phyloP scores from a whole-genome alignment of 1,140 invertebrate species.

The Pogonognathellus flavescens region DNA sequence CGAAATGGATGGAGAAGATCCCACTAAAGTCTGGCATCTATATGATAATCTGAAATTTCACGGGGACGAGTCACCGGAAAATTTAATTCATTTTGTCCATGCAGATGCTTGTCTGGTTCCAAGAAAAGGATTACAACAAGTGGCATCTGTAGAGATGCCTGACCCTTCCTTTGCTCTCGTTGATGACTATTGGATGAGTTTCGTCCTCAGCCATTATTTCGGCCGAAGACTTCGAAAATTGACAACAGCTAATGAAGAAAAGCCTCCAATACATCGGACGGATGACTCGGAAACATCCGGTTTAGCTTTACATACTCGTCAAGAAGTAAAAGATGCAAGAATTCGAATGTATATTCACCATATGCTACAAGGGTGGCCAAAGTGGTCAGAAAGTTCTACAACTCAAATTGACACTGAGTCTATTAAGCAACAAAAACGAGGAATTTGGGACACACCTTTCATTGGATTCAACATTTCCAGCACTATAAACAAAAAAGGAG shows the following conservation, averaged over 20 bases:
- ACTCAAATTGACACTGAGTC: not conserved
- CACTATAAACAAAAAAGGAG: constrained; percentile 1
- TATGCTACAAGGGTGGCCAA: constrained; percentile 61
- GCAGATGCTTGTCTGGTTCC: constrained; percentile 60
- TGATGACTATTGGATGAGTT: constrained; percentile 63
- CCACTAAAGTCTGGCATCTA: constrained; percentile 37
- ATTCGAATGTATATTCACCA: constrained; percentile 59
- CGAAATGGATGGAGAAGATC: constrained; percentile 22
- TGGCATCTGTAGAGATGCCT: constrained; percentile 48
- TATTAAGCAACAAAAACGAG: not conserved
- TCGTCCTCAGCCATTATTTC: constrained; percentile 55
- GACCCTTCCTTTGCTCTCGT: constrained; percentile 56
- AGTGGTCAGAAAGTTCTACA: not conserved
- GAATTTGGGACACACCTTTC: constrained; percentile 38
- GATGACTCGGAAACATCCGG: constrained; percentile 54
- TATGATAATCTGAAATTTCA: constrained; percentile 53
- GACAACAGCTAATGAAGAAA: not conserved
- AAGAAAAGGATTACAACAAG: constrained; percentile 46
- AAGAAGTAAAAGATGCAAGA: constrained; percentile 57
- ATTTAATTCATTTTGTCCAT: constrained; percentile 60
- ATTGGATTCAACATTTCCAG: constrained; percentile 60
- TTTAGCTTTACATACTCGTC: constrained; percentile 58
- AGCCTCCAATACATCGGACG: constrained; percentile 53
- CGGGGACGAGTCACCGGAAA: constrained; percentile 53
- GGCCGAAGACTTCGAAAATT: constrained; percentile 57